Evolutionary conservation across 2,113 vertebrate genomes (phyloP).

Genomic region (Edolisoma coerulescens): DNA sequence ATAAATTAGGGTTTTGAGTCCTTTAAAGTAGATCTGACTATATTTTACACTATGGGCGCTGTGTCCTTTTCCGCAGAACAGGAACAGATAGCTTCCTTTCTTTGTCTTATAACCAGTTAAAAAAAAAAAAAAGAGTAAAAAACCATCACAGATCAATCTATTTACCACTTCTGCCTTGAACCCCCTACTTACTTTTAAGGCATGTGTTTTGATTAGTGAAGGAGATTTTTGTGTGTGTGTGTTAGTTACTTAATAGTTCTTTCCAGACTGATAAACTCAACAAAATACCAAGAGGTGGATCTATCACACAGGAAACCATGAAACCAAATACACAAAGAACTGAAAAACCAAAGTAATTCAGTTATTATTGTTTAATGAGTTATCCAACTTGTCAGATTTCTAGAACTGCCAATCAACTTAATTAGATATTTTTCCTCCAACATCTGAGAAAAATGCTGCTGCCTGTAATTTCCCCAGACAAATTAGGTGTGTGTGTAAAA

Average conservation of each 20-base stretch:
- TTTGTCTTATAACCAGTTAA: background rate
- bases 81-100: constrained; percentile 9
- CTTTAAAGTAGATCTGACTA: background rate
- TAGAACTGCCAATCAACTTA: constrained; percentile 4
- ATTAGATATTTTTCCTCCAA: background rate
- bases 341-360: background rate
- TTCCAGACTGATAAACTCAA: background rate
- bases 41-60: background rate
- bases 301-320: background rate
- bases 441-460: background rate
- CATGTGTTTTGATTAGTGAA: background rate
- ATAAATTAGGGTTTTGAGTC: background rate
- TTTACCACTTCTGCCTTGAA: background rate
- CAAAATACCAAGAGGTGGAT: background rate
- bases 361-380: background rate
- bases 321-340: background rate
- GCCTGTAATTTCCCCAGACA: background rate
- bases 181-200: background rate
- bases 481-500: background rate
- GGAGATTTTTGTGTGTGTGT: background rate
- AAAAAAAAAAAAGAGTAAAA: background rate
- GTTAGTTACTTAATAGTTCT: background rate
- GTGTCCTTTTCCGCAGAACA: background rate
- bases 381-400: background rate
- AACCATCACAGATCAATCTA: background rate